A percentile compares a stretch with the other conserved stretches of the same genome.
phyloP scores from a whole-genome alignment of 2,113 vertebrate genomes.

The Chaenocephalus aceratus region DNA sequence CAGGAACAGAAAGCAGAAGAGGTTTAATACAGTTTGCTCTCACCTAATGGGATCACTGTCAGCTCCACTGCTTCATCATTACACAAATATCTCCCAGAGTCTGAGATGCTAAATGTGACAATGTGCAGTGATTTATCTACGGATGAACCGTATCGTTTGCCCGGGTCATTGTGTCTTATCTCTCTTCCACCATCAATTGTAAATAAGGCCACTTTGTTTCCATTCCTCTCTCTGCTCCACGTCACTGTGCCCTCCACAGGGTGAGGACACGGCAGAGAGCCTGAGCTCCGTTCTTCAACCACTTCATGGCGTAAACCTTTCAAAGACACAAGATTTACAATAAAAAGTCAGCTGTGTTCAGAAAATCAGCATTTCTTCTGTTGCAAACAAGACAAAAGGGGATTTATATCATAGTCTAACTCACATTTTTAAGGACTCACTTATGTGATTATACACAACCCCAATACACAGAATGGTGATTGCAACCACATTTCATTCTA shows the following conservation, averaged over 20 bases:
- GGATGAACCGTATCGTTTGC: fast-evolving
- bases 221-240: conserved; percentile 37
- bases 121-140: fast-evolving
- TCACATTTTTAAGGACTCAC: no score
- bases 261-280: not conserved
- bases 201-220: fast-evolving
- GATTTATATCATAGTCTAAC: no score
- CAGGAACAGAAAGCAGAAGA: not conserved
- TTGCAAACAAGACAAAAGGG: no score
- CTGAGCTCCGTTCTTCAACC: fast-evolving
- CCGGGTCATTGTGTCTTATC: fast-evolving
- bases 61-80: not conserved
- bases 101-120: not conserved
- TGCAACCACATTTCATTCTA: no score
- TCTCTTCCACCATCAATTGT: fast-evolving
- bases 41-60: conserved; percentile 44
- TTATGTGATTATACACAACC: no score
- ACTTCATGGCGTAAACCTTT: not conserved
- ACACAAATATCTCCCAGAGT: conserved; percentile 41
- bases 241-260: fast-evolving
- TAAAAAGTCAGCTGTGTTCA: no score
- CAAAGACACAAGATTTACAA: conserved; percentile 2
- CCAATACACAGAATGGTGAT: no score
- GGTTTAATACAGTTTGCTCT: not conserved
- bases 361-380: no score